Conservation (phyloP, 23 tunicate species). For the Ciona savignyi region DNA sequence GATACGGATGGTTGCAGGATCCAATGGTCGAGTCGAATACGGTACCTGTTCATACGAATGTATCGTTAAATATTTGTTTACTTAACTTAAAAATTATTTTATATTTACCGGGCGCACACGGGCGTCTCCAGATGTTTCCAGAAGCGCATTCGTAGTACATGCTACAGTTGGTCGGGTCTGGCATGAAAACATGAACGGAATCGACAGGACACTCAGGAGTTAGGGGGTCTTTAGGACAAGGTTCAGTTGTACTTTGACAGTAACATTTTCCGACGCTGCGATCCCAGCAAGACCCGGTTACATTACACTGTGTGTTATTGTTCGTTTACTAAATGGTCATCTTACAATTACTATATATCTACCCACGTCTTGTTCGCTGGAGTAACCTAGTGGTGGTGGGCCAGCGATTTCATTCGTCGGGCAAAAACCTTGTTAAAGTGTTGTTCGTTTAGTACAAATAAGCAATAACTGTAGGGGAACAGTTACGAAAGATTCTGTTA, state of each 20-base stretch:
- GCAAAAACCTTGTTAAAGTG: slow-evolving; percentile 3
- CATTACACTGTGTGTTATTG: slow-evolving; percentile 19
- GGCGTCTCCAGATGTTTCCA: slow-evolving; percentile 22
- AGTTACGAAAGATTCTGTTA: not conserved
- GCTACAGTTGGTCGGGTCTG: slow-evolving; percentile 25
- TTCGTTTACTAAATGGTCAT: not conserved
- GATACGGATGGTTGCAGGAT: slow-evolving; percentile 29
- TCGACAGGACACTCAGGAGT: slow-evolving; percentile 10
- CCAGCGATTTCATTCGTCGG: not conserved
- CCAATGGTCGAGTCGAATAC: slow-evolving; percentile 25
- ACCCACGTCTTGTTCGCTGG: not conserved
- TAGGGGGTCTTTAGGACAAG: slow-evolving; percentile 32
- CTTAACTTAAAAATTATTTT: not conserved
- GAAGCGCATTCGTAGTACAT: slow-evolving; percentile 24
- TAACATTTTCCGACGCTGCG: slow-evolving; percentile 33
- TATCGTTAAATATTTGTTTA: not conserved
- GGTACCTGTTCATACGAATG: slow-evolving; percentile 13
- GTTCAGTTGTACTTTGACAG: slow-evolving; percentile 23
- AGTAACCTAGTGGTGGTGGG: not conserved
- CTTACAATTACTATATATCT: not conserved
- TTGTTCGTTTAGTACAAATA: not conserved
- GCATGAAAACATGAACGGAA: not conserved
- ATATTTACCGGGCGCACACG: slow-evolving; percentile 26
- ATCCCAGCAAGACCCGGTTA: slow-evolving; percentile 51
- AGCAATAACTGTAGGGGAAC: not conserved